Percentiles rank a stretch among this genome's conserved stretches.
phyloP scores from a whole-genome alignment of 2,797 vertebrate genomes.

The Sebastes reedi region DNA sequence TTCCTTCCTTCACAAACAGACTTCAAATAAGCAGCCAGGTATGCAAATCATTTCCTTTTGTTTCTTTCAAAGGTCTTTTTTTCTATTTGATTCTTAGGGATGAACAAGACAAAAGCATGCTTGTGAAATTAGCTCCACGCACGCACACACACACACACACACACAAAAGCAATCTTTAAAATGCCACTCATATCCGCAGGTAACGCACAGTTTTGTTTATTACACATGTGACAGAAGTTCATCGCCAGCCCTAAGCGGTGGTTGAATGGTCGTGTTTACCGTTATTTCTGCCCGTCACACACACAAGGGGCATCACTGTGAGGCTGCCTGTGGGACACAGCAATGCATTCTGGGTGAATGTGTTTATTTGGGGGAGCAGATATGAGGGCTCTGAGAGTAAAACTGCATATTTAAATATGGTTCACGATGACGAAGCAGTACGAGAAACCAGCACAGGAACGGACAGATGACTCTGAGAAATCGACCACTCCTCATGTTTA shows the following conservation, averaged over 20 bases:
- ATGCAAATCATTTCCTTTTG: constrained; percentile 47
- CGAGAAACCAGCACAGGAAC: background rate
- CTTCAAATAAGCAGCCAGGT: constrained; percentile 15
- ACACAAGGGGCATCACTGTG: background rate
- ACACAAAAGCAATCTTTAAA: constrained; percentile 23
- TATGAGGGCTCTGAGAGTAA: background rate
- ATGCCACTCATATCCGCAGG: constrained; percentile 52
- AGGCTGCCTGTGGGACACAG: constrained; percentile 23
- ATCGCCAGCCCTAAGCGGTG: constrained; percentile 29
- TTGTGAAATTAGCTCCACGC: constrained; percentile 22
- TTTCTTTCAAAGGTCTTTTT: constrained; percentile 47
- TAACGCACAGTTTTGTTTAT: constrained; percentile 38
- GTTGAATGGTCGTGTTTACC: constrained; percentile 45
- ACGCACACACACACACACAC: background rate
- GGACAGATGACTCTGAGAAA: constrained; percentile 10
- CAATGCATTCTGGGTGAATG: constrained; percentile 40
- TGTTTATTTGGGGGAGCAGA: background rate
- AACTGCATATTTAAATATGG: background rate
- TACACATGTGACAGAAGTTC: constrained; percentile 58
- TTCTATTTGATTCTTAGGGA: constrained; percentile 29
- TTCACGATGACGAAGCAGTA: background rate
- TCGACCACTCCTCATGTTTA: background rate
- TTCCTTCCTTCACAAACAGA: constrained; percentile 18
- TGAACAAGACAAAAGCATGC: constrained; percentile 36
- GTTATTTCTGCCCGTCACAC: constrained; percentile 10